These are phyloP conservation scores for Platycercus adscitus DNA, from an alignment of 2,113 vertebrate species.

Conservation along the genomic window DNA sequence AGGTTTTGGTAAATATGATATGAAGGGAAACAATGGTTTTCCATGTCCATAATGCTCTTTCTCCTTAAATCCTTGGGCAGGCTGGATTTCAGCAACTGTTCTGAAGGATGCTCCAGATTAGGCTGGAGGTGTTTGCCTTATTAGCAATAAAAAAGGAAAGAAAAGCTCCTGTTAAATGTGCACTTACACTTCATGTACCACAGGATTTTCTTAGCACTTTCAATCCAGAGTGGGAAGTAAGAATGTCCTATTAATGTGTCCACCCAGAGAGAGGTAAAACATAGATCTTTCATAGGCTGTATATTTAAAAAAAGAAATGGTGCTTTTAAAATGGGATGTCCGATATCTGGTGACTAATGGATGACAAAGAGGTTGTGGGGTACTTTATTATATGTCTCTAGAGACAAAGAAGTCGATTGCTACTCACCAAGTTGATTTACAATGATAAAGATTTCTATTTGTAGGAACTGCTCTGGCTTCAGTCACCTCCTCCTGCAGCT, in stretches of 20 bases:
- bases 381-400: constrained; percentile 56
- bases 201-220: background rate
- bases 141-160: background rate
- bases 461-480: background rate
- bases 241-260: constrained; percentile 2
- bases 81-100: background rate
- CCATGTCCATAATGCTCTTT: background rate
- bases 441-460: constrained; percentile 52
- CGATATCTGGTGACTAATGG: constrained; percentile 58
- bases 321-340: constrained; percentile 58
- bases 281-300: constrained; percentile 27
- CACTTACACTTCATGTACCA: background rate
- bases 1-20: background rate
- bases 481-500: background rate
- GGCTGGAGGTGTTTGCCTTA: background rate
- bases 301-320: constrained; percentile 41
- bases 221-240: background rate
- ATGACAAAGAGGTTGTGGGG: constrained; percentile 35
- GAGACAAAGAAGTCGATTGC: constrained; percentile 54
- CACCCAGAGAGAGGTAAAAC: constrained; percentile 23
- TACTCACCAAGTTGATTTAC: constrained; percentile 56
- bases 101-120: background rate
- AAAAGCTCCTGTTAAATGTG: background rate
- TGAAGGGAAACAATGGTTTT: background rate
- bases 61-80: background rate